Evolutionary conservation across 2,113 vertebrate genomes (phyloP).

Genomic region (Sinocyclocheilus anshuiensis): DNA sequence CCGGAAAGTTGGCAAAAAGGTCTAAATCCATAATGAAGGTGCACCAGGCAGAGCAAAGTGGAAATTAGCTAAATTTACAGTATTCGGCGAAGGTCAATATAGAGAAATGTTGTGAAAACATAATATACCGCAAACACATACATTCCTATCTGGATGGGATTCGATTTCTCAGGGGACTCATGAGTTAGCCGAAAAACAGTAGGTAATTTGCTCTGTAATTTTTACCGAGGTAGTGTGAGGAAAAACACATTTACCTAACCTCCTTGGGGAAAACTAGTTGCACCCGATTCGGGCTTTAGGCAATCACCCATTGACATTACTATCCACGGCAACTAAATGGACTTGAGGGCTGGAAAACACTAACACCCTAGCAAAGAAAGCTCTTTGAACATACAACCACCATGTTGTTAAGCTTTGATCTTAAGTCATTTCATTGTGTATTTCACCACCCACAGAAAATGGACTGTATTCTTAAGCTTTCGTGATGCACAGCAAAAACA

Average conservation of each 20-base stretch:
- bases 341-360: not conserved
- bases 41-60: not conserved
- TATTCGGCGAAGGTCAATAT: not conserved
- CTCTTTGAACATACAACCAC: not conserved
- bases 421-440: not conserved
- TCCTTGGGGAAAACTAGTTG: slow-evolving; percentile 1
- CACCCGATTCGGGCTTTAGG: not conserved
- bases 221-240: not conserved
- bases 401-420: slow-evolving; percentile 23
- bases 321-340: not conserved
- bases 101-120: slow-evolving; percentile 9
- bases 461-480: slow-evolving; percentile 2
- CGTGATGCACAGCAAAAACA: not conserved
- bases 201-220: slow-evolving; percentile 2
- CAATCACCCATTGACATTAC: not conserved
- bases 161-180: not conserved
- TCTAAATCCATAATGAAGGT: not conserved
- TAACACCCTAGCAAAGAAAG: not conserved
- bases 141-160: not conserved
- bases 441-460: slow-evolving; percentile 13
- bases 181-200: not conserved
- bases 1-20: not conserved
- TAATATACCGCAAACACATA: not conserved
- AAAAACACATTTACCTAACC: slow-evolving; percentile 8
- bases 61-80: not conserved